Percentiles rank a stretch among this genome's conserved stretches.
phyloP scores from a whole-genome alignment of 2,888 invertebrate genomes.

The Limnephilus lunatus region DNA sequence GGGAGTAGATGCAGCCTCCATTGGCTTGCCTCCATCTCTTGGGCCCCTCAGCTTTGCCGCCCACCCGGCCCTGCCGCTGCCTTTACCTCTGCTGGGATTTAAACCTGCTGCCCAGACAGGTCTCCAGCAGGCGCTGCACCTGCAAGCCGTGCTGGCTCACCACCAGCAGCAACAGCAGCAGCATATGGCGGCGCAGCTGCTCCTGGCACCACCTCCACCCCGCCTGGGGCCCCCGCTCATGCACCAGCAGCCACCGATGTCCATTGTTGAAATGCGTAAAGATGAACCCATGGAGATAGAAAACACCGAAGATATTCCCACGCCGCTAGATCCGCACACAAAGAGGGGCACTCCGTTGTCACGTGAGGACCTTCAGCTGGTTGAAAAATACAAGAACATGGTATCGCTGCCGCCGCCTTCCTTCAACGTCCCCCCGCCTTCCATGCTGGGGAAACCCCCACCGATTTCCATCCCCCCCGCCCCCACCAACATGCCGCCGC shows the following conservation, averaged over 20 bases:
- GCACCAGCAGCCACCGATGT: constrained; percentile 67
- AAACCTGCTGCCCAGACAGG: constrained; percentile 70
- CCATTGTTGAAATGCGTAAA: constrained; percentile 68
- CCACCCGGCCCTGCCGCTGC: constrained; percentile 69
- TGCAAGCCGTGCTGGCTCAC: constrained; percentile 66
- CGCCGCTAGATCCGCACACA: constrained; percentile 68
- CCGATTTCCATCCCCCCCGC: constrained; percentile 44
- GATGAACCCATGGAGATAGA: constrained; percentile 91
- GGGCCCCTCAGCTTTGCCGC: constrained; percentile 62
- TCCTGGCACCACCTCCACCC: constrained; percentile 62
- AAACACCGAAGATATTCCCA: constrained; percentile 76
- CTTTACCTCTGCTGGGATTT: constrained; percentile 74
- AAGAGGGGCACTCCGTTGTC: constrained; percentile 64
- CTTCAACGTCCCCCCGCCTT: constrained; percentile 74
- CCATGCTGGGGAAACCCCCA: constrained; percentile 67
- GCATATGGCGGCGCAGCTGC: constrained; percentile 63
- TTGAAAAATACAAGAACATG: constrained; percentile 78
- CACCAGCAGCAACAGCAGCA: constrained; percentile 65
- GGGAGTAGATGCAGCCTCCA: constrained; percentile 59
- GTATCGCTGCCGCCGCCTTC: constrained; percentile 72
- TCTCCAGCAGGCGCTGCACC: constrained; percentile 60
- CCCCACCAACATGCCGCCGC: not conserved
- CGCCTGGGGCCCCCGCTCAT: constrained; percentile 66
- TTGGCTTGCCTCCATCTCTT: constrained; percentile 57
- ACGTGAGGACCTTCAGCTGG: constrained; percentile 70